These are phyloP conservation scores for Psammodynastes pulverulentus DNA, from an alignment of 2,113 vertebrate species.

Conservation along the genomic window DNA sequence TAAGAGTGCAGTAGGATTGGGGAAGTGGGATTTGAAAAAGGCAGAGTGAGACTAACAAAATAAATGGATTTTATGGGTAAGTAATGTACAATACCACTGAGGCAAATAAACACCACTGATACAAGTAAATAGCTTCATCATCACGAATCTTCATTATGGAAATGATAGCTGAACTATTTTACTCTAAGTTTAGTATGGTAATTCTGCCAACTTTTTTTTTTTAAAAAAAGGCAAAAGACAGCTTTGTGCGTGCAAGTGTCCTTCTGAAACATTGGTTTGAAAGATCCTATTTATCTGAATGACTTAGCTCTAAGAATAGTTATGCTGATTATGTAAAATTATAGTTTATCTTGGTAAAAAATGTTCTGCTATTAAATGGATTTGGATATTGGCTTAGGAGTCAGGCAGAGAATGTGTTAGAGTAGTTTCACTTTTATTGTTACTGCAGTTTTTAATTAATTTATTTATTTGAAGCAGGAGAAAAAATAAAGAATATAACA, in stretches of 20 bases:
- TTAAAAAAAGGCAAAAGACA: slow-evolving; percentile 9
- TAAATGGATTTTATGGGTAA: slow-evolving; percentile 25
- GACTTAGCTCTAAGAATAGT: slow-evolving; percentile 50
- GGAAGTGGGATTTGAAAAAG: not conserved
- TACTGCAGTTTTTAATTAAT: not conserved
- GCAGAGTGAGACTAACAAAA: not conserved
- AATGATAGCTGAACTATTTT: not conserved
- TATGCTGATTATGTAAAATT: slow-evolving; percentile 54
- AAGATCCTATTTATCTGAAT: slow-evolving; percentile 45
- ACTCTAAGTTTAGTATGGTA: slow-evolving; percentile 14
- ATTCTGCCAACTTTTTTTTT: not conserved
- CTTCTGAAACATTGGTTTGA: slow-evolving; percentile 45
- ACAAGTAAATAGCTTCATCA: not conserved
- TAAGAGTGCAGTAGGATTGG: not conserved
- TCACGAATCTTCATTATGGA: slow-evolving; percentile 20
- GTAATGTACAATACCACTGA: not conserved
- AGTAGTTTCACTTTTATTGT: slow-evolving; percentile 34
- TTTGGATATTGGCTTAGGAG: slow-evolving; percentile 42
- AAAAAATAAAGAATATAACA: not conserved
- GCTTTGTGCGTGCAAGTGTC: slow-evolving; percentile 24
- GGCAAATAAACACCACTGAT: not conserved
- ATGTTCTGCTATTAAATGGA: slow-evolving; percentile 16
- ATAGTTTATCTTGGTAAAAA: slow-evolving; percentile 38
- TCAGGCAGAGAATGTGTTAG: slow-evolving; percentile 36
- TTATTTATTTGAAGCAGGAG: slow-evolving; percentile 46